Conservation (phyloP, 2,888 invertebrate species). For the Siphlonurus alternatus region DNA sequence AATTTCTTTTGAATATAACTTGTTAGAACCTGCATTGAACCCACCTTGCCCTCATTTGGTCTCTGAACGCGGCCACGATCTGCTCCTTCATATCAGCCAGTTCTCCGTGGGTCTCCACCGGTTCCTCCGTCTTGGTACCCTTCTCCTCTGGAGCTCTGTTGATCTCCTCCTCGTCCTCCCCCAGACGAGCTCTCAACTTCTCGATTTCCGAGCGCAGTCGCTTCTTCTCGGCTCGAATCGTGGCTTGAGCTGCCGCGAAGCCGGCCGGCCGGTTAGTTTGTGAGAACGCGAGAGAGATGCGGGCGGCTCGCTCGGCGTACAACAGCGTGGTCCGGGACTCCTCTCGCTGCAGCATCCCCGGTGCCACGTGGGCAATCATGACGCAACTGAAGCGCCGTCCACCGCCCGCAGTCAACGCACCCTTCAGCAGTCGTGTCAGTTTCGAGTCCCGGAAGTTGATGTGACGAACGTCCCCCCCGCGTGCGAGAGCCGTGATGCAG, state of each 20-base stretch:
- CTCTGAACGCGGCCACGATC: constrained; percentile 76
- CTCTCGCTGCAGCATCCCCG: constrained; percentile 63
- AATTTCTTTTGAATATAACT: no score
- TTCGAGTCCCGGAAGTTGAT: constrained; percentile 95
- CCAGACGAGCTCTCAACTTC: constrained; percentile 62
- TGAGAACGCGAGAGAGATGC: constrained; percentile 42
- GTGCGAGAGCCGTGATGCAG: constrained; percentile 78
- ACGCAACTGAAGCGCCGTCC: constrained; percentile 58
- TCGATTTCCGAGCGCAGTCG: constrained; percentile 63
- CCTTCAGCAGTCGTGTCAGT: constrained; percentile 73
- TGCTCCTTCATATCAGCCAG: constrained; percentile 48
- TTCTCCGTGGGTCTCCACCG: constrained; percentile 13
- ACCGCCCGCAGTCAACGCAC: constrained; percentile 67
- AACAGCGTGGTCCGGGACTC: constrained; percentile 86
- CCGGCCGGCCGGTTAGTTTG: background rate
- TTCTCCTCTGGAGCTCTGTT: background rate
- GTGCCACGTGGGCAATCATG: constrained; percentile 92
- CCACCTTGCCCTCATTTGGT: constrained; percentile 72
- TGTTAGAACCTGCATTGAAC: no score
- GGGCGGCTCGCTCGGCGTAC: constrained; percentile 85
- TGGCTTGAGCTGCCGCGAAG: background rate
- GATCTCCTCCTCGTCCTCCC: background rate
- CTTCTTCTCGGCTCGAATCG: background rate
- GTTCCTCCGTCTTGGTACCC: background rate
- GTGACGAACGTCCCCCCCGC: constrained; percentile 36